Conservation (phyloP, 1,140 invertebrate genomes). For the Philopotamus ludificatus region DNA sequence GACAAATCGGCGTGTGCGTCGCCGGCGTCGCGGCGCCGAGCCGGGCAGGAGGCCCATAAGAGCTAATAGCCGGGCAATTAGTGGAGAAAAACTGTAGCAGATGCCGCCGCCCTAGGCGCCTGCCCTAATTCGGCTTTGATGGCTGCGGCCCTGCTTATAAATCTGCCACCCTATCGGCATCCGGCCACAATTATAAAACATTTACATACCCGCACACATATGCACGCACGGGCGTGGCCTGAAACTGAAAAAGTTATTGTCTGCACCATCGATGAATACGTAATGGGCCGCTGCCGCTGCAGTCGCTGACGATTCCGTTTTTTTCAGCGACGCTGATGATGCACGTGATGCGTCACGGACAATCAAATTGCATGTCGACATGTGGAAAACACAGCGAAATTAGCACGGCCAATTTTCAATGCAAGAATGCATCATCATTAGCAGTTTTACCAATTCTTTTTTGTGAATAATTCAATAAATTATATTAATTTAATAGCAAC, state of each 20-base stretch:
- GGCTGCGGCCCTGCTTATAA: slow-evolving; percentile 40
- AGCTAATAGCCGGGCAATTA: slow-evolving; percentile 38
- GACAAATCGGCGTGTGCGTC: slow-evolving; percentile 18
- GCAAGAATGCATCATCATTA: too few species aligned
- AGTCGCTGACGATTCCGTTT: too few species aligned
- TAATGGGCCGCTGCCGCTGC: background rate
- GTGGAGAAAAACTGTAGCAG: slow-evolving; percentile 38
- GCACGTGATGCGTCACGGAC: too few species aligned
- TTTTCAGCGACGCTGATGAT: too few species aligned
- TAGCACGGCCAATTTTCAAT: too few species aligned
- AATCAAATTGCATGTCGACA: too few species aligned
- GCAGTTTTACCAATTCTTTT: too few species aligned
- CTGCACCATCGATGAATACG: slow-evolving; percentile 4
- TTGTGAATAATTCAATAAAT: too few species aligned
- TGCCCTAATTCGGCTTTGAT: slow-evolving; percentile 39
- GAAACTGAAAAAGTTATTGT: background rate
- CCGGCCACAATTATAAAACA: slow-evolving; percentile 28
- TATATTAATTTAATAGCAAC: too few species aligned
- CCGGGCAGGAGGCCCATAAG: slow-evolving; percentile 13
- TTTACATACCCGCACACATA: slow-evolving; percentile 1
- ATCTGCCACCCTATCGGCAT: slow-evolving; percentile 34
- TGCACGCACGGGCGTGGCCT: background rate
- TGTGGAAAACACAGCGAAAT: too few species aligned
- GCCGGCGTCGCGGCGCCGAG: background rate
- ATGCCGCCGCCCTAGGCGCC: slow-evolving; percentile 26